Evolutionary conservation across 2,888 invertebrate genomes (phyloP).

Genomic region (Cerastis rubricosa): DNA sequence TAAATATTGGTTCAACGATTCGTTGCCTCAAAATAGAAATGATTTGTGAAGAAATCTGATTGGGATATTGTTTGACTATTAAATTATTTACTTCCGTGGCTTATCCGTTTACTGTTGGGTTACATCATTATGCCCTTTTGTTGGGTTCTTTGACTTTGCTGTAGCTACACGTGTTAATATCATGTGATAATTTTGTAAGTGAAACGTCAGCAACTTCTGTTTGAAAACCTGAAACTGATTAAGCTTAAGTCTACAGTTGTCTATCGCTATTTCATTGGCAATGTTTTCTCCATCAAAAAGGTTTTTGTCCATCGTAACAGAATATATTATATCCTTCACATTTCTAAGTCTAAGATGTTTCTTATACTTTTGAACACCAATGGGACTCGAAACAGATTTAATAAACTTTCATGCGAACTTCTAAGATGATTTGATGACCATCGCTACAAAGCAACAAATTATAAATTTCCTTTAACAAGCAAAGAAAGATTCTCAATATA

Average conservation of each 20-base stretch:
- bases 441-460: slow-evolving; percentile 2
- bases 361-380: no score
- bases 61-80: slow-evolving; percentile 56
- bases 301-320: neutral
- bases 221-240: neutral
- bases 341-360: neutral
- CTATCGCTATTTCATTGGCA: neutral
- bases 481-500: slow-evolving; percentile 55
- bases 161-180: neutral
- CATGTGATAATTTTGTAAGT: neutral
- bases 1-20: slow-evolving; percentile 64
- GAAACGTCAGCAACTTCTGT: neutral
- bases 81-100: slow-evolving; percentile 58
- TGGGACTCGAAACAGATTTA: neutral
- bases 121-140: slow-evolving; percentile 44
- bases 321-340: neutral
- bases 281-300: neutral
- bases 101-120: slow-evolving; percentile 45
- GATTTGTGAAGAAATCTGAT: slow-evolving; percentile 64
- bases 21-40: slow-evolving; percentile 55
- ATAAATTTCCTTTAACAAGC: slow-evolving; percentile 35
- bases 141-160: slow-evolving; percentile 36
- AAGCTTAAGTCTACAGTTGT: neutral
- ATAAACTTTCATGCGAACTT: neutral
- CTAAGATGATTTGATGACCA: neutral